A percentile compares a stretch with the other conserved stretches of the same genome.
phyloP scores from a whole-genome alignment of 2,113 vertebrate species.

The Apteryx owenii region DNA sequence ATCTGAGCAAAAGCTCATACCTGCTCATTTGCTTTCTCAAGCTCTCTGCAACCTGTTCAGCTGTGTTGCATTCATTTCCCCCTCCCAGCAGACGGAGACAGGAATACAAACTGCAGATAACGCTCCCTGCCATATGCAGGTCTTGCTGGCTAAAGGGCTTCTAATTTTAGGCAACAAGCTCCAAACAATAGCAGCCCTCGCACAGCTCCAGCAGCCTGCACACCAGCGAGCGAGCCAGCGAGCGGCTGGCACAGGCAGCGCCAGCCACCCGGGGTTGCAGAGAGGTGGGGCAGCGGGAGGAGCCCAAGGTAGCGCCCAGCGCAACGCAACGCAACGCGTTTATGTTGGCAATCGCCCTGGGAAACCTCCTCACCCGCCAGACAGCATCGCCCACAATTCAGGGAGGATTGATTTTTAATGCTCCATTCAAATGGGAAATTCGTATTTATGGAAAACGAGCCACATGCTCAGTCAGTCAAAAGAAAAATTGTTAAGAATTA shows the following conservation, averaged over 20 bases:
- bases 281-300: background rate
- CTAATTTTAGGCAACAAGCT: background rate
- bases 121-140: rapidly evolving
- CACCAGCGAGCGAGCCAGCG: background rate
- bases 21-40: background rate
- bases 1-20: background rate
- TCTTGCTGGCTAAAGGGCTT: background rate
- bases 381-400: background rate
- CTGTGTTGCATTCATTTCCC: background rate
- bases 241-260: background rate
- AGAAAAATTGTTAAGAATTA: background rate
- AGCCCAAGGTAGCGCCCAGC: rapidly evolving
- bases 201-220: background rate
- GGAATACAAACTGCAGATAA: background rate
- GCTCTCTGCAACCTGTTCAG: background rate
- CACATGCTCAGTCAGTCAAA: background rate
- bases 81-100: background rate
- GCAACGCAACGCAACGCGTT: background rate
- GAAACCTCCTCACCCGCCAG: background rate
- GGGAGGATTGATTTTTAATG: background rate
- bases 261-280: background rate
- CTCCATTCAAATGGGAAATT: background rate
- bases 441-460: background rate
- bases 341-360: background rate
- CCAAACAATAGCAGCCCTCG: background rate